Evolutionary conservation across 1,140 invertebrate genomes (phyloP), one percentile per base, ranked within the genome.

Genomic region (Hetaerina americana): DNA sequence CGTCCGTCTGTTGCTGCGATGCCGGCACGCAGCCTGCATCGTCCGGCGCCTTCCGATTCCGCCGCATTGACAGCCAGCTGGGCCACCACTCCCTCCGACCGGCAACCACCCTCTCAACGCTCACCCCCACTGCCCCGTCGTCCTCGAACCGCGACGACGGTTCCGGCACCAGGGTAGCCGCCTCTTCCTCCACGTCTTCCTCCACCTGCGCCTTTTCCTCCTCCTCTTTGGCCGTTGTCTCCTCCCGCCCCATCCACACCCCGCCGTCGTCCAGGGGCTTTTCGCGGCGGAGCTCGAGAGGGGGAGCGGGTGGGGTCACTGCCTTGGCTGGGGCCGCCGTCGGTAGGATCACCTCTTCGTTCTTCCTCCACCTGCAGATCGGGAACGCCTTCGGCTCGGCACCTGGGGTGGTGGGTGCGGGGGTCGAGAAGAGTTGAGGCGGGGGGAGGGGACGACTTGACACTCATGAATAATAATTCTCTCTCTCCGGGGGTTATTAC

Each of bases 321-420:
- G 0, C 79, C 57, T 24, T 69, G 72, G 26, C 82, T 80, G 28
- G 86, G 83, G 72, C 85, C 85, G 40, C 40, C 22, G 22, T 57
- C 40, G 40, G 22, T 12, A 57, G 40, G 10, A n/a, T n/a, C 2
- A 57, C 40, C 22, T 57, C 22, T 18, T 57, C 40, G 15, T 12
- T 18, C 40, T 57, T 57, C 40, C 40, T 57, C 40, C 40, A 57
- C 22, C 40, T 57, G 40, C 40, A 18, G 15, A 18, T 12, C 40
- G 40, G 22, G 22, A n/a, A n/a, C 40, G 40, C 40, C 22, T 2
- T 57, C 2, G 40, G 2, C 22, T 57, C 15, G 40, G 40, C 3
- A 12, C 15, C 40, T 57, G 40, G 2, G 22, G 76, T 82, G 86
- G 78, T 88, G 87, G 84, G 85, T 74, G 87, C n/a, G n/a, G n/a